These are phyloP conservation scores for Aleadryas rufinucha DNA, from an alignment of 2,113 vertebrate species.

Conservation along the genomic window DNA sequence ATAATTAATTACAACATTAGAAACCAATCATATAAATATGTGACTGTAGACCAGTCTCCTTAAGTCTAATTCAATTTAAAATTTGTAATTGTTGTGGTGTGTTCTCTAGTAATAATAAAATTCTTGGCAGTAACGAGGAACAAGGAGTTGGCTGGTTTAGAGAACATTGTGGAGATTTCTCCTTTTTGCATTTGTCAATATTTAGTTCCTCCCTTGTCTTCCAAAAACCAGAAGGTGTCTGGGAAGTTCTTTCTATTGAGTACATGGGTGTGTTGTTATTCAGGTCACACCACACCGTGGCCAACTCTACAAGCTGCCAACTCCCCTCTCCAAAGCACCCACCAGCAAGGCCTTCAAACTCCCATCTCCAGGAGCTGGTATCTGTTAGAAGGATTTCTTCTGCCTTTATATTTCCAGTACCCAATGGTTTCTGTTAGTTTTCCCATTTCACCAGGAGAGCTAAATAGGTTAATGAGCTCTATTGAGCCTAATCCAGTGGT, in stretches of 20 bases:
- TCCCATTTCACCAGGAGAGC: neutral
- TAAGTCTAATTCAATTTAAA: neutral
- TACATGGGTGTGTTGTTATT: neutral
- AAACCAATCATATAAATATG: neutral
- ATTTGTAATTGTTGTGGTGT: neutral
- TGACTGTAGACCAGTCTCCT: neutral
- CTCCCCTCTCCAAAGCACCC: neutral
- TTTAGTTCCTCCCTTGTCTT: neutral
- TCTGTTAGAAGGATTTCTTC: neutral
- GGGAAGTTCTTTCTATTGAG: neutral
- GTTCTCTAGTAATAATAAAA: neutral
- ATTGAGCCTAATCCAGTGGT: neutral
- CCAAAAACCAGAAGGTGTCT: neutral
- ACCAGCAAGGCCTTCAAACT: neutral
- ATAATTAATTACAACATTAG: conserved; percentile 21
- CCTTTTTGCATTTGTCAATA: neutral
- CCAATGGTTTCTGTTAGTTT: neutral
- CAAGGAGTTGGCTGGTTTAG: neutral
- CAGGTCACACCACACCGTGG: fast-evolving
- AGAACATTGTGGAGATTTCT: neutral
- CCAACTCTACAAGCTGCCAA: neutral
- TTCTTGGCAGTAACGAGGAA: neutral
- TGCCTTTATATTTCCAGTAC: neutral
- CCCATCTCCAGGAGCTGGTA: neutral
- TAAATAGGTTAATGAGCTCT: neutral